Percentiles rank a stretch among this genome's conserved stretches.
phyloP scores from a whole-genome alignment of 2,888 invertebrate genomes.

The Lasioglossum morio region DNA sequence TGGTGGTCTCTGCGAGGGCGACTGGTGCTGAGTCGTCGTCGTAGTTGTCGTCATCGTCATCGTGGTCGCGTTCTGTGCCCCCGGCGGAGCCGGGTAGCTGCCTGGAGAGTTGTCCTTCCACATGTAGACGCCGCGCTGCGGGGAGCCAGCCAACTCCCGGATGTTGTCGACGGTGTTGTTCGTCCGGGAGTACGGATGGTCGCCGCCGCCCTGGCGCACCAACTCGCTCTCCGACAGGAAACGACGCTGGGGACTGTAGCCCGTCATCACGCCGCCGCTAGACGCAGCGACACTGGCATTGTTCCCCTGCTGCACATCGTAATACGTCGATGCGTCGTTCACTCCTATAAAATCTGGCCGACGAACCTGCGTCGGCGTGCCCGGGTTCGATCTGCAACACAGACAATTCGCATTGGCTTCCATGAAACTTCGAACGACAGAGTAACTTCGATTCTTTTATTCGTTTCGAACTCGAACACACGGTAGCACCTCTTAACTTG shows the following conservation, averaged over 20 bases:
- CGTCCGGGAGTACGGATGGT: conserved; percentile 88
- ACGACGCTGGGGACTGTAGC: conserved; percentile 84
- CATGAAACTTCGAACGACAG: not conserved
- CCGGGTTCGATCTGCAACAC: conserved; percentile 93
- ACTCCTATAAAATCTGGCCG: conserved; percentile 95
- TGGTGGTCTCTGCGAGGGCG: conserved; percentile 81
- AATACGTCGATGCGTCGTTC: conserved; percentile 81
- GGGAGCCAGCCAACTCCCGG: conserved; percentile 94
- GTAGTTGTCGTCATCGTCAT: conserved; percentile 50
- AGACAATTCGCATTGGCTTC: conserved; percentile 37
- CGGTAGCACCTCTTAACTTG: conserved; percentile 21
- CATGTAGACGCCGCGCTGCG: conserved; percentile 92
- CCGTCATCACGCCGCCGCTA: conserved; percentile 73
- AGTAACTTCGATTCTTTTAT: not conserved
- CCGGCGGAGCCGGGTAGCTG: conserved; percentile 84
- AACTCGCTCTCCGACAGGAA: conserved; percentile 92
- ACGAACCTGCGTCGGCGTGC: conserved; percentile 95
- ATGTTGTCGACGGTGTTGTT: conserved; percentile 94
- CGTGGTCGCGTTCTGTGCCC: conserved; percentile 73
- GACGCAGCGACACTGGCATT: conserved; percentile 76
- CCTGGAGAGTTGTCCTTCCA: conserved; percentile 92
- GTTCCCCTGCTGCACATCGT: conserved; percentile 81
- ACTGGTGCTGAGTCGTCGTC: conserved; percentile 67
- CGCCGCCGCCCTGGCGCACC: conserved; percentile 82
- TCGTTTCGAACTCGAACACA: not conserved